Evolutionary conservation across 2,888 invertebrate species (phyloP).

Genomic region (Mesoligia furuncula): DNA sequence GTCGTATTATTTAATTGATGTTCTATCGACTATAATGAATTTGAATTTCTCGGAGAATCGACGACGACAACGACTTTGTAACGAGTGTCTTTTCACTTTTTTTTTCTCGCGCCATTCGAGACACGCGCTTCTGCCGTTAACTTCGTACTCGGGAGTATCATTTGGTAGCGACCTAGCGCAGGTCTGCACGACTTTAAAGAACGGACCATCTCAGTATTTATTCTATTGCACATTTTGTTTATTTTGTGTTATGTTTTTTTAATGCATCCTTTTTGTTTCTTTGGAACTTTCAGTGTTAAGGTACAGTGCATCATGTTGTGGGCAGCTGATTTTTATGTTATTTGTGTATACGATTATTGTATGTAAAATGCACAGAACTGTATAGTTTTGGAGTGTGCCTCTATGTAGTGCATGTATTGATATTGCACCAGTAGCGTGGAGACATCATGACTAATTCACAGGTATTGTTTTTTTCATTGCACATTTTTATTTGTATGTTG

Average conservation of each 20-base stretch:
- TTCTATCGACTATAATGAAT: constrained; percentile 77
- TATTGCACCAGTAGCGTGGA: constrained; percentile 84
- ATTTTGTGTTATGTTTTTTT: constrained; percentile 74
- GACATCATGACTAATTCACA: constrained; percentile 91
- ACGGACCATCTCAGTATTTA: constrained; percentile 60
- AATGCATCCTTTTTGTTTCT: constrained; percentile 85
- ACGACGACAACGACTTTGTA: constrained; percentile 75
- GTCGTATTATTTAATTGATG: constrained; percentile 73
- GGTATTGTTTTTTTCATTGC: constrained; percentile 86
- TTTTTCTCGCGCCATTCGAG: constrained; percentile 83
- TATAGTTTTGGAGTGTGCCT: constrained; percentile 85
- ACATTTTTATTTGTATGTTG: constrained; percentile 62
- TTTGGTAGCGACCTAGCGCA: constrained; percentile 75
- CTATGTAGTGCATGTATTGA: constrained; percentile 88
- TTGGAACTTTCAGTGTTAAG: constrained; percentile 87
- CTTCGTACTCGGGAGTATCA: constrained; percentile 73
- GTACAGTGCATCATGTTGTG: constrained; percentile 87
- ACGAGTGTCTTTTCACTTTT: constrained; percentile 87
- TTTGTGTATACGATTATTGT: constrained; percentile 83
- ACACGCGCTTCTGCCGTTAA: constrained; percentile 82
- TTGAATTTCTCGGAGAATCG: constrained; percentile 84
- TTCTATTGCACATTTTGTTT: constrained; percentile 75
- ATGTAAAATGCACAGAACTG: constrained; percentile 87
- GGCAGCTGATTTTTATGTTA: constrained; percentile 85
- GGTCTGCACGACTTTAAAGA: constrained; percentile 71